phyloP scores from a whole-genome alignment of 1,140 invertebrate genomes.

The Heliothis virescens region DNA sequence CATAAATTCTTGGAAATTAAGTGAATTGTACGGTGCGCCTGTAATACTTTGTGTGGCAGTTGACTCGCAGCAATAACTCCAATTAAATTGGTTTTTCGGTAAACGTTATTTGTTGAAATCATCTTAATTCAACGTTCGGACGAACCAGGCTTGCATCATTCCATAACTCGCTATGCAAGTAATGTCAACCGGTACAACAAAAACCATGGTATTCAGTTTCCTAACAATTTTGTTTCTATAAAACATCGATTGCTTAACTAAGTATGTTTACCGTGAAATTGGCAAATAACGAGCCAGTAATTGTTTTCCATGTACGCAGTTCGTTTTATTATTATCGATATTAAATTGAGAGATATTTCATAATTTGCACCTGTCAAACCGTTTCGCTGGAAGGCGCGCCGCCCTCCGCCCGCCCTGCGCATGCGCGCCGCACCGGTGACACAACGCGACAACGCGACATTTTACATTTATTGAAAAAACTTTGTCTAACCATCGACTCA shows the following conservation, averaged over 20 bases:
- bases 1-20: constrained; percentile 26
- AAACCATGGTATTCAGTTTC: constrained; percentile 13
- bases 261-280: constrained; percentile 5
- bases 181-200: neutral
- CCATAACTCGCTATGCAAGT: neutral
- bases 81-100: constrained; percentile 1
- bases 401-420: constrained; percentile 30
- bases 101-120: neutral
- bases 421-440: neutral
- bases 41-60: neutral
- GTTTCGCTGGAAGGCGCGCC: constrained; percentile 29
- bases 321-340: neutral
- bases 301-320: constrained; percentile 2
- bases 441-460: constrained; percentile 20
- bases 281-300: constrained; percentile 11
- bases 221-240: constrained; percentile 20
- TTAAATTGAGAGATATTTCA: constrained; percentile 37
- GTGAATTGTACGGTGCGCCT: constrained; percentile 17
- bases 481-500: constrained; percentile 51
- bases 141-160: neutral
- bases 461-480: constrained; percentile 20
- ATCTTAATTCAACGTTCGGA: neutral
- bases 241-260: neutral
- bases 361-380: constrained; percentile 39
- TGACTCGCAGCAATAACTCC: neutral